Conservation (phyloP, 2,113 vertebrate species). For the Campylomormyrus numenius region DNA sequence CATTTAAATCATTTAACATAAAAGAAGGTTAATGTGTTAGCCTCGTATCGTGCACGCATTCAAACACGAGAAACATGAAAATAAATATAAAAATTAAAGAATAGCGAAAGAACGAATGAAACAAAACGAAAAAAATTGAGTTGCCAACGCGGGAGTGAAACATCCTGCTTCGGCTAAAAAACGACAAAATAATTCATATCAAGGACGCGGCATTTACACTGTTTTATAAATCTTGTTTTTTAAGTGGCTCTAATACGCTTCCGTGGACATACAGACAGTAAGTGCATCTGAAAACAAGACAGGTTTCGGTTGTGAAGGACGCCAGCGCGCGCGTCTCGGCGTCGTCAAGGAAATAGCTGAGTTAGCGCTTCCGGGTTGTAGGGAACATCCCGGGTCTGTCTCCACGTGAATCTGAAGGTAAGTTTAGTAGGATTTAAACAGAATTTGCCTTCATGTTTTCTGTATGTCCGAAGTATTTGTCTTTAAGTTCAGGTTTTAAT, state of each 20-base stretch:
- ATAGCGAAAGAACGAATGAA: too few species aligned
- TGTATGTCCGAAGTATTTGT: not conserved
- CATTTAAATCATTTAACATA: not conserved
- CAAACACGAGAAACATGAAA: not conserved
- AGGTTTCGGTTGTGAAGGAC: not conserved
- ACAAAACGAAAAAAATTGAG: too few species aligned
- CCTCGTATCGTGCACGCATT: not conserved
- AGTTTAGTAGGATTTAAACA: not conserved
- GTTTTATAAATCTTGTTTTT: too few species aligned
- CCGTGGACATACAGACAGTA: not conserved
- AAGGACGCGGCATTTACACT: not conserved
- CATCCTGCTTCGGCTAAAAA: not conserved
- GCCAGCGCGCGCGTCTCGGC: not conserved
- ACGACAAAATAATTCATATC: not conserved
- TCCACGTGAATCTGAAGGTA: slow-evolving; percentile 1
- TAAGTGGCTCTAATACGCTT: not conserved
- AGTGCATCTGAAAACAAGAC: not conserved
- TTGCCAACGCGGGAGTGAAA: too few species aligned
- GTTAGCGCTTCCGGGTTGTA: not conserved
- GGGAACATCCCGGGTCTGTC: not conserved
- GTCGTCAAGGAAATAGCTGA: not conserved
- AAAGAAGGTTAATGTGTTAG: not conserved
- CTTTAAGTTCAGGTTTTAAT: not conserved
- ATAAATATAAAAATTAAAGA: not conserved
- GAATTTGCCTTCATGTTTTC: not conserved